phyloP scores from a whole-genome alignment of 2,797 vertebrate genomes.

The Oreochromis grahami region DNA sequence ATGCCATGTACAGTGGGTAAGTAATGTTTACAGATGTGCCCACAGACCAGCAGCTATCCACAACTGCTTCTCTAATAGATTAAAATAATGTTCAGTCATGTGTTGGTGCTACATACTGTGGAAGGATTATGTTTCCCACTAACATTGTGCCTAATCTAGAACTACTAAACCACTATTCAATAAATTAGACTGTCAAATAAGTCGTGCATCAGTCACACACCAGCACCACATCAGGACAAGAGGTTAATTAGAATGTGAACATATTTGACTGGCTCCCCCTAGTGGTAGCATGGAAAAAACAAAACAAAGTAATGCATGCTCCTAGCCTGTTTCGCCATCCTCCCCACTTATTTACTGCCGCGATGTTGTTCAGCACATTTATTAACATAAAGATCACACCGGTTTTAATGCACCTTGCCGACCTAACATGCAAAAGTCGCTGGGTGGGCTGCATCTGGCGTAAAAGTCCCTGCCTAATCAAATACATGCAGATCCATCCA shows the following conservation, averaged over 20 bases:
- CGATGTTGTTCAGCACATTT: background rate
- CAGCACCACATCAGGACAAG: background rate
- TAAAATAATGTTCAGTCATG: background rate
- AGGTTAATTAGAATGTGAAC: background rate
- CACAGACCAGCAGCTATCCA: background rate
- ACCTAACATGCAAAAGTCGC: background rate
- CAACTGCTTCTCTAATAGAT: background rate
- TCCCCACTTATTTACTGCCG: background rate
- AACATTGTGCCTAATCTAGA: background rate
- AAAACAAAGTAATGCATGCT: background rate
- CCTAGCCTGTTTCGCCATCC: background rate
- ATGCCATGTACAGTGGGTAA: background rate
- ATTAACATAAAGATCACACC: background rate
- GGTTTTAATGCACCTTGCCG: fast-evolving
- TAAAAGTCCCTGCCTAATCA: background rate
- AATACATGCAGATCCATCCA: background rate
- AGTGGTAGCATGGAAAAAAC: background rate
- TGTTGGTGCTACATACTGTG: background rate
- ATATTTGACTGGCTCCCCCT: background rate
- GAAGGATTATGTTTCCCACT: background rate
- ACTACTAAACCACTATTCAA: background rate
- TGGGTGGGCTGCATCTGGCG: fast-evolving
- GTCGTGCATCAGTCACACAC: background rate
- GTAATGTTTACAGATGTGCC: conserved; percentile 9
- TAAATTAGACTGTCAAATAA: background rate